These are phyloP conservation scores for Rhabditophanes sp. DNA, from an alignment of 2,888 invertebrate genomes.

Conservation along the genomic window DNA sequence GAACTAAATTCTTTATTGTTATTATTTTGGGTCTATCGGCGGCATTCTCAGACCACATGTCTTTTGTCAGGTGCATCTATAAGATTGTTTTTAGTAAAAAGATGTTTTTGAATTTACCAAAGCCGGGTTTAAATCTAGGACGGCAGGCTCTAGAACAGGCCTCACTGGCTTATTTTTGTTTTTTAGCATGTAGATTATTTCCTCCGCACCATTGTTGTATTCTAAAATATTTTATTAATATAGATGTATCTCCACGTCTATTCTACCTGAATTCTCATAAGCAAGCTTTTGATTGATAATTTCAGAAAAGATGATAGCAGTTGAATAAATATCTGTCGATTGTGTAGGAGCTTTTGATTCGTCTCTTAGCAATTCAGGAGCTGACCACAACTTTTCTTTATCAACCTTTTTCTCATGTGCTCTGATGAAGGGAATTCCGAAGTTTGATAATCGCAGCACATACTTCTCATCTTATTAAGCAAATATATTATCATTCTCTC, in stretches of 20 bases:
- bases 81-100: background rate
- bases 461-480: slow-evolving; percentile 30
- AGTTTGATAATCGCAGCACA: slow-evolving; percentile 14
- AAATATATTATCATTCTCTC: too few species aligned
- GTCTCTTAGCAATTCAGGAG: slow-evolving; percentile 2
- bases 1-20: too few species aligned
- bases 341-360: background rate
- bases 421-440: slow-evolving; percentile 9
- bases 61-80: slow-evolving; percentile 2
- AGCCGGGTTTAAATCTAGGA: slow-evolving; percentile 2
- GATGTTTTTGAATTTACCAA: slow-evolving; percentile 4
- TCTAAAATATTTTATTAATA: background rate
- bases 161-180: too few species aligned
- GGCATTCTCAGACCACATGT: slow-evolving; percentile 3
- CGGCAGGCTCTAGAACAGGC: too few species aligned
- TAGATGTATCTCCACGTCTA: background rate
- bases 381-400: slow-evolving; percentile 9
- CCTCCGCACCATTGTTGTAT: too few species aligned
- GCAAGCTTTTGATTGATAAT: slow-evolving; percentile 2
- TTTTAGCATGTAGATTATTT: too few species aligned
- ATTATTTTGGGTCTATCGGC: slow-evolving; percentile 1
- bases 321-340: slow-evolving; percentile 2
- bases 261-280: background rate
- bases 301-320: slow-evolving; percentile 3
- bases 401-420: too few species aligned